Evolutionary conservation across 2,113 vertebrate species (phyloP), one percentile per base, ranked within the genome.

Genomic region (Urocolius indicus): DNA sequence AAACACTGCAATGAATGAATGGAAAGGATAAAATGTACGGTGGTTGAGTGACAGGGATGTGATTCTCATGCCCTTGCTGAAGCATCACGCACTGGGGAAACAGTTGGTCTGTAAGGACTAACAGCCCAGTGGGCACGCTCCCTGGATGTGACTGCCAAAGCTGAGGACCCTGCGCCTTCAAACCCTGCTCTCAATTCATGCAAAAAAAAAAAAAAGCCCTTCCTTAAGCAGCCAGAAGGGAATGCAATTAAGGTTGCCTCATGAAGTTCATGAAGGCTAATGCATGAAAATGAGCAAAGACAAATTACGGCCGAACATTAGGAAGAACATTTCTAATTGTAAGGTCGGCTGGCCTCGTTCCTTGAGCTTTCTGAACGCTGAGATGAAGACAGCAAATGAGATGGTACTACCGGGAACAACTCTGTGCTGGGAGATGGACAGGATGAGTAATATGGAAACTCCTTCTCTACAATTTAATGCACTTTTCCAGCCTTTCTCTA

Each of bases 241-340:
- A 95, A 94, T 87, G 95, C 74, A 94, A 89, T 96, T 95, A 96
- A 89, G 41, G 69, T 57, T 67, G 77, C 87, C 93, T 96, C 6
- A 0, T 57, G 84, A 43, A 78, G 57, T 75, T 94, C 77, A 87
- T 94, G 49, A 93, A 84, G 54, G 58, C 87, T 91, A 66, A 94
- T 89, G 91, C 74, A 69, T 32, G 89, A 85, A 83, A 94, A 94
- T 19, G 61, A 95, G 82, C 84, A 76, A 80, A 74, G 67, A 34
- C 81, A 83, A 94, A 95, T 88, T 26, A 55, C 0, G 0, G 84
- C 1, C 0, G 13, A 69, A 43, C 77, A 88, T 74, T 15, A 67
- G 83, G 72, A 58, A 34, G 88, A 95, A 74, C 82, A 80, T 93
- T 48, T 58, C 83, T 86, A 84, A 90, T 91, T 69, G 78, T 9